Evolutionary conservation across 2,888 invertebrate genomes (phyloP), one percentile per base, ranked within the genome.

Genomic region (Nemotelus pantherinus): DNA sequence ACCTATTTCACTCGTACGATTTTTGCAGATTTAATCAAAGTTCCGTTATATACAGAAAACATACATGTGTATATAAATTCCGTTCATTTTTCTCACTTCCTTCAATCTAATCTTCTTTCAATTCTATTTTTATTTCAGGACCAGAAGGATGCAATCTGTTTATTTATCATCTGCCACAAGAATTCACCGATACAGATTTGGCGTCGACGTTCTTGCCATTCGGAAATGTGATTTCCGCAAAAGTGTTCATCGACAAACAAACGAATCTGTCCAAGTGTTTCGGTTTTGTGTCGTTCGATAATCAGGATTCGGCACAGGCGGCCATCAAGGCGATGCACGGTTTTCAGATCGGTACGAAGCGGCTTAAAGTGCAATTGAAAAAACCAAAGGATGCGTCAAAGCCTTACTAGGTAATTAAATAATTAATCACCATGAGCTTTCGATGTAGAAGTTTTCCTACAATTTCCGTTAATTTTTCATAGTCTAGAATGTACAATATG

Each of bases 221-320:
- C 89, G 99, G 99, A 85, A 95, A 94, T 88, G 97, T 99, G 85
- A 93, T 99, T 86, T 99, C 99, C 83, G 97, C 99, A 84, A 99
- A 99, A 91, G 99, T 99, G 88, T 99, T 99, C 90, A 98, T 99
- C 88, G 99, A 99, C 90, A 99, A 98, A 89, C 96, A 97, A 88
- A 99, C 99, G 84, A 98, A 98, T 90, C 92, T 98, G 85, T 99
- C 98, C 86, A 99, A 99, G 91, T 99, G 99, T 90, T 99, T 99
- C 89, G 98, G 97, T 84, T 98, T 98, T 89, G 97, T 98, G 82
- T 97, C 97, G 79, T 98, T 95, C 88, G 97, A 98, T 89, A 98
- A 97, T 89, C 93, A 94, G 79, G 89, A 93, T 83, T 96, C 97
- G 85, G 98, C 98, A 82, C 96, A 97, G 88, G 93, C 95, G 85